Evolutionary conservation across 2,113 vertebrate species (phyloP).

Genomic region (Arenaria interpres): DNA sequence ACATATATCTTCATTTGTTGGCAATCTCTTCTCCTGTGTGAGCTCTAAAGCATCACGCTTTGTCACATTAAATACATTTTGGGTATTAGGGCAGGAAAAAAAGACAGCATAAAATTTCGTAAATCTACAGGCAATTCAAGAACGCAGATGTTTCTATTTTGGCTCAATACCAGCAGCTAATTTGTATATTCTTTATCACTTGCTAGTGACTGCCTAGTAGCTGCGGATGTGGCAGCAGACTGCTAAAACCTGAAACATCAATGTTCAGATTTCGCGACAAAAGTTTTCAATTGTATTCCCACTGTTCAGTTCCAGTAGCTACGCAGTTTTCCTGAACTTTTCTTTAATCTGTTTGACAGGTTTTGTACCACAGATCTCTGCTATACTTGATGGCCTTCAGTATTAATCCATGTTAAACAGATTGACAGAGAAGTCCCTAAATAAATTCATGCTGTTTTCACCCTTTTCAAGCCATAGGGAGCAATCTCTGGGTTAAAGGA

Average conservation of each 20-base stretch:
- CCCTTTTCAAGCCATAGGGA: background rate
- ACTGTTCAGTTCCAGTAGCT: background rate
- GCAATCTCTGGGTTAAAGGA: background rate
- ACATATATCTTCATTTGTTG: background rate
- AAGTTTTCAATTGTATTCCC: background rate
- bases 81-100: background rate
- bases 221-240: background rate
- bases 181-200: background rate
- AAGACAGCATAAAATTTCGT: background rate
- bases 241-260: background rate
- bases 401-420: background rate
- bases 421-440: background rate
- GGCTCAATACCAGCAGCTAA: constrained; percentile 8
- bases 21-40: background rate
- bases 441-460: background rate
- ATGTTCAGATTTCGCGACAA: background rate
- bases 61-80: background rate
- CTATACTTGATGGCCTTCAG: background rate
- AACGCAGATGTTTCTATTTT: background rate
- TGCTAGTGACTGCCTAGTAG: constrained; percentile 24
- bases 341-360: background rate
- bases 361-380: background rate
- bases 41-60: background rate
- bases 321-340: background rate
- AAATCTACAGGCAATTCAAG: background rate